Base-by-base conservation (phyloP, 2,797 vertebrate species). In the Sebastes trivittatus region DNA sequence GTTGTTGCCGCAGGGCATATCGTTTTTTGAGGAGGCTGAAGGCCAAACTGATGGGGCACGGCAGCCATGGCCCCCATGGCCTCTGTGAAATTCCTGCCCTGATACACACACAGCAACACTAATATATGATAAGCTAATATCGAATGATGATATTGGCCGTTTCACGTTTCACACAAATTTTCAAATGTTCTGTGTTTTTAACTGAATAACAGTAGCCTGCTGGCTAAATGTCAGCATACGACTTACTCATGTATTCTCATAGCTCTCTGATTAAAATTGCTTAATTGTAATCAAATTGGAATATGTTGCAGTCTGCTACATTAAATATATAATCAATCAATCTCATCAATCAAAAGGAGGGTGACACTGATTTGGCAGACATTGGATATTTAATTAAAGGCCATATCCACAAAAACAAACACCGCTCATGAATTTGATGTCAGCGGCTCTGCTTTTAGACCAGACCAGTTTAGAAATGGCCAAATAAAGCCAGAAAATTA, bases 381-480 rank as follows among this genome's bases (percentile, higher is more conserved):
- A 20, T n/a, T 9, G 9, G 11, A 34, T 52, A 27, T 23, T 64
- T 56, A 34, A 59, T 32, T 46, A 49, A 58, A 52, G 42, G 23
- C 7, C 7, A 29, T 52, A 18, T n/a, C 29, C 27, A 6, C 8
- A 52, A 36, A 66, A 36, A 66, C 2, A 75, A 56, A 66, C 2
- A 2, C 1, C 20, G 22, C 7, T 52, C 7, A 1, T 56, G 2
- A 34, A 42, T 10, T 58, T 52, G 25, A 22, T 11, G 36, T 60
- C 54, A 32, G 64, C 13, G 54, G 30, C 49, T 27, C 61, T 46
- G 59, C 46, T 77, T 59, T 55, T 9, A 73, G 54, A 64, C 22
- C 62, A 36, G 30, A 63, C 27, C 25, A 7, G 32, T 77, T 71
- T 54, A 25, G 6, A 83, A 49, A 70, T 34, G 27, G 68, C 36